Conservation (phyloP, 2,113 vertebrate genomes). For the Oreochromis spilurus region DNA sequence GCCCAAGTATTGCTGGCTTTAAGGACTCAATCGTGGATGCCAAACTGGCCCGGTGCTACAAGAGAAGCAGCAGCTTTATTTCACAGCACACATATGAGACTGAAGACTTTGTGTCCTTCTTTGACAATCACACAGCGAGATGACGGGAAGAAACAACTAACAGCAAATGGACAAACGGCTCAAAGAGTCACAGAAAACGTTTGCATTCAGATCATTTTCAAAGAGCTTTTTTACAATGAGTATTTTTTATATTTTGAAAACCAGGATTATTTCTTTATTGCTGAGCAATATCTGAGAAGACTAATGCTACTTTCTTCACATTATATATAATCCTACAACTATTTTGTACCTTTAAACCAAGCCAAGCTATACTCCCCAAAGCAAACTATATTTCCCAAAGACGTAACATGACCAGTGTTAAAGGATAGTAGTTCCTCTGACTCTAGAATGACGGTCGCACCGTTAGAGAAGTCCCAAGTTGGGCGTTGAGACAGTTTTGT, state of each 20-base stretch:
- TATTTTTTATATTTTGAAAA: neutral
- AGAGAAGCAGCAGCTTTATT: neutral
- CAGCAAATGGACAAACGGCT: neutral
- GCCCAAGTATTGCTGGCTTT: conserved; percentile 36
- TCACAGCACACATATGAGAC: neutral
- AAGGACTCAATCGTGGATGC: neutral
- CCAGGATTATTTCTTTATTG: neutral
- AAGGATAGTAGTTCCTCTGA: neutral
- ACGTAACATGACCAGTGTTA: neutral
- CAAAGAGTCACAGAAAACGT: neutral
- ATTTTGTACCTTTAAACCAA: neutral
- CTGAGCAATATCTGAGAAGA: neutral
- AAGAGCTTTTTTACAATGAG: neutral
- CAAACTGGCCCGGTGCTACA: neutral
- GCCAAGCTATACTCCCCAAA: neutral
- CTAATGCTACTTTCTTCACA: neutral
- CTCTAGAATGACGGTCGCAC: neutral
- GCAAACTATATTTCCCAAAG: neutral
- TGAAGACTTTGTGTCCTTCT: neutral
- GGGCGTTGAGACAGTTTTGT: neutral
- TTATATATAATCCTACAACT: neutral
- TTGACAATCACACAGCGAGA: neutral
- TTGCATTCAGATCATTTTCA: neutral
- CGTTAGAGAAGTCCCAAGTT: neutral
- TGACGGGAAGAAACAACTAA: neutral